Conservation (phyloP, 1,140 invertebrate genomes). For the Listronotus oregonensis region DNA sequence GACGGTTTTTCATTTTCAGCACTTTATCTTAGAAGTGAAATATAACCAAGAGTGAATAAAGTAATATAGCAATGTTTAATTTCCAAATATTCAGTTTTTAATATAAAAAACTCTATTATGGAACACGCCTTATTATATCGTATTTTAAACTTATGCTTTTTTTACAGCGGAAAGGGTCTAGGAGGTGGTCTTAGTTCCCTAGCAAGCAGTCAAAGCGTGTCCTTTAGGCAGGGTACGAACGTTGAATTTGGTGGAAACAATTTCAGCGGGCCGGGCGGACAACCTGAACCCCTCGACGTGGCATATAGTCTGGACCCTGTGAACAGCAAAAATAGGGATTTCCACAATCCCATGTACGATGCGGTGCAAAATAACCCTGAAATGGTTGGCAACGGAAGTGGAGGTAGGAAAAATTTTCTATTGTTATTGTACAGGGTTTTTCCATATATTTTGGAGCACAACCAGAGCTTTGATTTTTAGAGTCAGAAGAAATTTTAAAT, state of each 20-base stretch:
- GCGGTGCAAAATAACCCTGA: slow-evolving; percentile 67
- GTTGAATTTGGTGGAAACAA: slow-evolving; percentile 82
- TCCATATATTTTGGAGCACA: too few relatives aligned
- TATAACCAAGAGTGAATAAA: too few relatives aligned
- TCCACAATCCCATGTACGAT: slow-evolving; percentile 96
- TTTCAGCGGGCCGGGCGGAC: slow-evolving; percentile 57
- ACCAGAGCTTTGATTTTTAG: too few relatives aligned
- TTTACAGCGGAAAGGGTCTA: slow-evolving; percentile 70
- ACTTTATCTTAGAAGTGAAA: too few relatives aligned
- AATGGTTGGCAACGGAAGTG: slow-evolving; percentile 63
- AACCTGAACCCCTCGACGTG: slow-evolving; percentile 64
- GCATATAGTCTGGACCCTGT: slow-evolving; percentile 78
- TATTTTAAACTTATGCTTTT: slow-evolving; percentile 8
- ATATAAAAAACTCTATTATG: too few relatives aligned
- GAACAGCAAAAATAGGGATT: slow-evolving; percentile 80
- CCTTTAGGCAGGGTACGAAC: slow-evolving; percentile 93
- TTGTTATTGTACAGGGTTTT: too few relatives aligned
- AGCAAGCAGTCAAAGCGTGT: slow-evolving; percentile 89
- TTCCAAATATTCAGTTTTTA: too few relatives aligned
- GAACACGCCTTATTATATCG: too few relatives aligned
- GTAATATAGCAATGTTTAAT: too few relatives aligned
- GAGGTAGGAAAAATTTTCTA: slow-evolving; percentile 54
- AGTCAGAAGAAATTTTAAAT: too few relatives aligned
- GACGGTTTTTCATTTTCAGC: too few relatives aligned
- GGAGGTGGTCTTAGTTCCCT: slow-evolving; percentile 67